Evolutionary conservation across 2,797 vertebrate species (phyloP), one percentile per base, ranked within the genome.

Genomic region (Macropus fuliginosus): DNA sequence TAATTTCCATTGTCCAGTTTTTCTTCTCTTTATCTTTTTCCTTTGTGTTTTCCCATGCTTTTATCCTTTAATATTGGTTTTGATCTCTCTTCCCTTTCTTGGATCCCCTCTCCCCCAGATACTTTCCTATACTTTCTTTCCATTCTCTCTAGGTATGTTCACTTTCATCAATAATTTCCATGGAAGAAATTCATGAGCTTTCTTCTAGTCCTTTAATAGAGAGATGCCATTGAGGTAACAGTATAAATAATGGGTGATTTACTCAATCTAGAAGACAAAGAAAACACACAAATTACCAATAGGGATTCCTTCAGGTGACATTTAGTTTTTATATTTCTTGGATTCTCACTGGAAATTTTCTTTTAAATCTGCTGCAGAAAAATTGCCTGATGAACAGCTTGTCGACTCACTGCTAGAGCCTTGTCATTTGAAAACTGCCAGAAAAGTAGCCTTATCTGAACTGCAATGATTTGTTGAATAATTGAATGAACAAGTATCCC

Each of bases 401-500:
- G 62, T 66, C 4, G 0, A 66, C 34, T 74, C n/a, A 40, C 66
- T 74, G 14, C n/a, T 74, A 31, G 34, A 55, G 62, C 31, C 31
- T 94, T 95, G n/a, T 94, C 34, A 52, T 29, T 54, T 91, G 14
- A 95, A 93, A 14, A 9, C 57, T 28, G 34, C 50, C 31, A 90
- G 59, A 11, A 92, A 24, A 0, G 4, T 28, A 74, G 16, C 1
- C 56, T 96, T 89, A 90, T 46, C 13, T 91, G 55, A 94, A 93
- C 34, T 55, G 0, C 66, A 90, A 52, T n/a, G 29, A 81, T 50
- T 94, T 95, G 54, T 57, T 95, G 90, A 96, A 74, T 89, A 95
- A 62, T 34, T 1, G 27, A 81, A 31, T 93, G 40, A 87, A 6
- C 14, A 74, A 40, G 66, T n/a, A 5, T 40, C 34, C 16, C n/a